Evolutionary conservation across 2,113 vertebrate genomes (phyloP), one percentile per base, ranked within the genome.

Genomic region (Climacteris rufus): DNA sequence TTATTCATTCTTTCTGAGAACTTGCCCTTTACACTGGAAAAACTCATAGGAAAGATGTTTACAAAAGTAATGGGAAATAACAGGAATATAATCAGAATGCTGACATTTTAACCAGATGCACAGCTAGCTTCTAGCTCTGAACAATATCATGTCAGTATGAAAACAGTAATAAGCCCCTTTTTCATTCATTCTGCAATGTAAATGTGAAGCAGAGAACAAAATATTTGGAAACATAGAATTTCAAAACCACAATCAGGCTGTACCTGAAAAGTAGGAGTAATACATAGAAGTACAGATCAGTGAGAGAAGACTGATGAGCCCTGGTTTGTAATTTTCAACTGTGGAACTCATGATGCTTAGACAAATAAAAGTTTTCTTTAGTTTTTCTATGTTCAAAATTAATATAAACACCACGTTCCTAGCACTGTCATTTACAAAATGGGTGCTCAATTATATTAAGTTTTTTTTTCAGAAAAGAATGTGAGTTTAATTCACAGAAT

Each of bases 61-160:
- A 84, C 65, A 76, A 95, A 96, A 71, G 6, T 68, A 85, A 35
- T 45, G 31, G 44, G n/a, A 91, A 94, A 72, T 83, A 89, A 94
- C 27, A 82, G 23, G 31, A 89, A 68, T 81, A 81, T 75, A 91
- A 96, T 64, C 52, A 21, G 44, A 94, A 91, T 61, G n/a, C 6
- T 91, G 84, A 82, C 84, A 95, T 91, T 94, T 92, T 82, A 89
- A 68, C n/a, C 44, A 89, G 52, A 63, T 8, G 18, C 27, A 61
- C 24, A 52, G 13, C 9, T 72, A 84, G 20, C 33, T 89, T 94
- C 64, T 44, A 63, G 11, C 13, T 89, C 61, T 65, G 61, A 84
- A 81, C 39, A 83, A 37, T 54, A 54, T 49, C 5, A 45, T 39
- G 40, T 75, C 7, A 13, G n/a, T 82, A 63, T 24, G 18, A 83